Evolutionary conservation across 2,797 vertebrate genomes (phyloP).

Genomic region (Hydrocynus forskahlii): DNA sequence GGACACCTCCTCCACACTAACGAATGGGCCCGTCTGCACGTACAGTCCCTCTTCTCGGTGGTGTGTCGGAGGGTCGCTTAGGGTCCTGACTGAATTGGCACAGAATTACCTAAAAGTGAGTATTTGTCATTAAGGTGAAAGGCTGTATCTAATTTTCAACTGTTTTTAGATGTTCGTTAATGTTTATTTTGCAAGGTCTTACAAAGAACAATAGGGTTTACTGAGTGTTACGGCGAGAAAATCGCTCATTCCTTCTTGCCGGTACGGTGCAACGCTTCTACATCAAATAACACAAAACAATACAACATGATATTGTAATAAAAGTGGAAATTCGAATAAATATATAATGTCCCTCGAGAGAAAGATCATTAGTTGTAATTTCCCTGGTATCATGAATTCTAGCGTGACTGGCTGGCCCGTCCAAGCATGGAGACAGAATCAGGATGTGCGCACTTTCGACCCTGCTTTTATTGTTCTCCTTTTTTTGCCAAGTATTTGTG

Average conservation of each 20-base stretch:
- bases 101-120: slow-evolving; percentile 46
- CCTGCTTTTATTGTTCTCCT: background rate
- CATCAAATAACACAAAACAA: background rate
- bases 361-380: background rate
- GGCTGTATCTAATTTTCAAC: too few species aligned
- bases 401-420: background rate
- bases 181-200: background rate
- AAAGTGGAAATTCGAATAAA: background rate
- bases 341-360: background rate
- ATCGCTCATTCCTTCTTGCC: too few species aligned
- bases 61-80: background rate
- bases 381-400: background rate
- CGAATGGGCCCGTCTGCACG: slow-evolving; percentile 18
- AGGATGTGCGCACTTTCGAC: slow-evolving; percentile 4
- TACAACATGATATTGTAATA: background rate
- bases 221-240: too few species aligned
- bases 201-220: background rate
- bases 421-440: background rate
- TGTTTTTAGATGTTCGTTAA: background rate
- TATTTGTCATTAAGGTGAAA: background rate
- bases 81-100: background rate
- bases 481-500: too few species aligned
- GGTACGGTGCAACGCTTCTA: background rate
- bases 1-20: background rate
- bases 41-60: slow-evolving; percentile 1